Base-by-base conservation (phyloP, 2,797 vertebrate genomes). In the Podarcis lilfordi region DNA sequence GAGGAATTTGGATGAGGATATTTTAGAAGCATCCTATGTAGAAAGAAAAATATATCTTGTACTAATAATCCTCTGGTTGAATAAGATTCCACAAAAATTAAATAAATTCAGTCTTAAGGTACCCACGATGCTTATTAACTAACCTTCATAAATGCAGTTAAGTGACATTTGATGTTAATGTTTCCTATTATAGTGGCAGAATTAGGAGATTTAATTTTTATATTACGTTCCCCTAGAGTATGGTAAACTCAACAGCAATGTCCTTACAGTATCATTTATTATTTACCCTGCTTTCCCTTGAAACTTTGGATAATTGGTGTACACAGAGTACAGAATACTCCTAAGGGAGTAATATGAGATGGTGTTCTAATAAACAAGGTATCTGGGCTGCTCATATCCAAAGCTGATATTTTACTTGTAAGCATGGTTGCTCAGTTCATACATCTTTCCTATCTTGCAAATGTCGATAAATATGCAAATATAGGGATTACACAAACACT, bases 171-270 rank as follows among this genome's bases (percentile, higher is more conserved):
- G 86, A 77, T 96, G 87, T 91, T 95, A 89, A 94, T 91, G 85
- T 94, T 92, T 93, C 25, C 5, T 80, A 29, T 96, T 95, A 93
- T 89, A 94, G 85, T 85, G 88, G 86, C 59, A 88, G 92, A 93
- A 90, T 92, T 91, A 93, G 95, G 97, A 97, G 95, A 94, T 91
- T 96, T 96, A n/a, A 92, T 93, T 92, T 94, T 92, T 90, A 91
- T 94, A 95, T 96, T 95, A 95, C 75, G 64, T 97, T 95, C 88
- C 97, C 93, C 94, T 96, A 91, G 94, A 94, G 82, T 89, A 89
- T 89, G 92, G 95, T 96, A 97, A 97, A 96, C 95, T 89, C 96
- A 97, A 88, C 92, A 94, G 94, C 92, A 91, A 92, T 93, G 89
- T 93, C 92, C 72, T 94, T 87, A 88, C 79, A 66, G 37, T 55